A percentile compares a stretch with the other conserved stretches of the same genome.
Conservation (phyloP, 1,140 invertebrate genomes). For the Habropoda laboriosa region DNA sequence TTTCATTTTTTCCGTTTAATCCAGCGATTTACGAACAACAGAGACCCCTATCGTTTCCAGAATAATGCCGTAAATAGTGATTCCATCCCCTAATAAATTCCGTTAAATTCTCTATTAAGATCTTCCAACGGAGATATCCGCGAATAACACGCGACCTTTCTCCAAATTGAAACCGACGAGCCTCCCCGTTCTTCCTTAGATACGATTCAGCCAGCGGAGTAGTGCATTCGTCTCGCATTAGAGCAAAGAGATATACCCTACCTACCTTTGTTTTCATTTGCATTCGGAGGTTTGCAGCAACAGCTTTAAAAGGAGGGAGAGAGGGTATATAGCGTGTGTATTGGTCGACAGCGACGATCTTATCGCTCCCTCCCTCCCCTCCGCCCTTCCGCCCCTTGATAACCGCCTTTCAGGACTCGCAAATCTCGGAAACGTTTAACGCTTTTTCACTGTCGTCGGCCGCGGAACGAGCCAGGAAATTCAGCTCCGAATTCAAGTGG, state of each 20-base stretch:
- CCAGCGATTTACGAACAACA: background rate
- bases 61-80: background rate
- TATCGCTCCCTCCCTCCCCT: too few relatives aligned
- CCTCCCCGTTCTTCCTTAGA: background rate
- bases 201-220: background rate
- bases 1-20: too few relatives aligned
- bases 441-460: slow-evolving; percentile 48
- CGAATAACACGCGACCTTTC: background rate
- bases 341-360: slow-evolving; percentile 25
- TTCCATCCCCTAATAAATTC: background rate
- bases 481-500: slow-evolving; percentile 63
- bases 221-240: background rate
- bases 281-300: background rate
- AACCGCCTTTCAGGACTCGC: slow-evolving; percentile 23
- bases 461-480: slow-evolving; percentile 51
- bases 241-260: background rate
- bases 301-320: slow-evolving; percentile 11
- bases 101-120: slow-evolving; percentile 27
- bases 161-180: background rate
- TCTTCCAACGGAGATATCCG: background rate
- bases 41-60: too few relatives aligned
- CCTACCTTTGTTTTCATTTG: slow-evolving; percentile 32
- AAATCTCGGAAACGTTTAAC: slow-evolving; percentile 54
- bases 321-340: background rate
- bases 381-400: slow-evolving; percentile 16